These are phyloP conservation scores for Threskiornis aethiopicus DNA, from an alignment of 2,797 vertebrate species.

Conservation along the genomic window DNA sequence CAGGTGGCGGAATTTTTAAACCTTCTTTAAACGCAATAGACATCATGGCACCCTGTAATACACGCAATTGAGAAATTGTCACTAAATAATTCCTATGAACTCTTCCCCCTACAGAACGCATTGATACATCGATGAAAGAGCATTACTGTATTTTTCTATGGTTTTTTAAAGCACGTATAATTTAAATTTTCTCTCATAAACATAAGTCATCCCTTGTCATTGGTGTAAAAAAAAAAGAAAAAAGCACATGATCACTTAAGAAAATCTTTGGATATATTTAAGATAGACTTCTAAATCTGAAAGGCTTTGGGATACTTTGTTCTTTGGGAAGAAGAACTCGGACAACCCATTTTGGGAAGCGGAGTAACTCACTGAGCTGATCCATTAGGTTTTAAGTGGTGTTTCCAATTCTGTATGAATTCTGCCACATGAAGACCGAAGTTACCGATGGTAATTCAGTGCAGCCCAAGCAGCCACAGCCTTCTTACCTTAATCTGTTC, in stretches of 20 bases:
- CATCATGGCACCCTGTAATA: conserved; percentile 93
- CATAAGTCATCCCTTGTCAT: not conserved
- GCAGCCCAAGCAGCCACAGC: not conserved
- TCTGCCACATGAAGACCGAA: not conserved
- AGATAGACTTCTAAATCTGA: not conserved
- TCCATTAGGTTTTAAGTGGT: not conserved
- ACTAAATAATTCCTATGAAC: not conserved
- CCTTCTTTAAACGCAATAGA: conserved; percentile 96
- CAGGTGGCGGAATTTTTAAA: conserved; percentile 91
- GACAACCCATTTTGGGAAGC: not conserved
- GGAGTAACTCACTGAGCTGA: not conserved
- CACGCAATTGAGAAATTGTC: not conserved
- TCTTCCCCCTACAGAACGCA: not conserved
- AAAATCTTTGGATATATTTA: not conserved
- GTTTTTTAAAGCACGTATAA: not conserved
- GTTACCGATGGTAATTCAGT: not conserved
- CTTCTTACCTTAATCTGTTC: conserved; percentile 93
- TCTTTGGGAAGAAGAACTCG: not conserved
- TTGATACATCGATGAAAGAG: not conserved
- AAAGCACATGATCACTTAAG: not conserved
- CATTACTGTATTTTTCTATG: not conserved
- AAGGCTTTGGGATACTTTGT: not conserved
- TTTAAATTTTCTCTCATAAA: not conserved
- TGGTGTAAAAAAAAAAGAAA: not conserved
- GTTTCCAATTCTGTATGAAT: not conserved